Conservation (phyloP, 2,888 invertebrate genomes). For the Rhaphigaster nebulosa region DNA sequence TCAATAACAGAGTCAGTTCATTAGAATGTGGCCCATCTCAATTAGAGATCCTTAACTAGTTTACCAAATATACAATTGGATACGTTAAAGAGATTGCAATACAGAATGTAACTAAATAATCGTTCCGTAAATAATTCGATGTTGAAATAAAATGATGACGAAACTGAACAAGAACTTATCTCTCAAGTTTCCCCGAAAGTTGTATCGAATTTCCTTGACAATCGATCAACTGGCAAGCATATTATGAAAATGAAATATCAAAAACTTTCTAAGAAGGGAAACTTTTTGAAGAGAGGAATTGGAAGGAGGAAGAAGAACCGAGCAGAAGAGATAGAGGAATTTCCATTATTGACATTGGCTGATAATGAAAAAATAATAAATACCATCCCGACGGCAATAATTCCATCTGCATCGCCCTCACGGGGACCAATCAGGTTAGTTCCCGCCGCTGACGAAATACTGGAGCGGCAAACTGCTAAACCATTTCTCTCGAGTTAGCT, state of each 20-base stretch:
- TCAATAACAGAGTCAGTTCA: no score
- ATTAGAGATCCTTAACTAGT: no score
- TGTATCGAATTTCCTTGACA: slow-evolving; percentile 3
- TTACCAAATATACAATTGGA: no score
- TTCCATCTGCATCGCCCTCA: not conserved
- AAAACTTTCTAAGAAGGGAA: not conserved
- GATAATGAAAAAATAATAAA: slow-evolving; percentile 36
- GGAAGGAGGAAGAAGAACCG: not conserved
- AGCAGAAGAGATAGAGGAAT: not conserved
- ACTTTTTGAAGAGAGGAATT: not conserved
- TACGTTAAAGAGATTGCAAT: no score
- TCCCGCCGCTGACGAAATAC: not conserved
- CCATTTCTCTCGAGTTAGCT: not conserved
- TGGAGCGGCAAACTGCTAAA: slow-evolving; percentile 11
- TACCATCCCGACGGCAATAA: not conserved
- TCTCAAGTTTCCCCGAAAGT: not conserved
- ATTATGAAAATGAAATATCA: not conserved
- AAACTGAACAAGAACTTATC: not conserved
- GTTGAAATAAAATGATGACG: not conserved
- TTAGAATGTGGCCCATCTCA: no score
- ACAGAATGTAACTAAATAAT: no score
- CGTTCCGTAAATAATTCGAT: not conserved
- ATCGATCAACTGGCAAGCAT: not conserved
- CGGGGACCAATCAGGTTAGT: slow-evolving; percentile 1
- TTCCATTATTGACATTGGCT: not conserved